phyloP scores from a whole-genome alignment of 2,797 vertebrate genomes.

The Smutsia gigantea region DNA sequence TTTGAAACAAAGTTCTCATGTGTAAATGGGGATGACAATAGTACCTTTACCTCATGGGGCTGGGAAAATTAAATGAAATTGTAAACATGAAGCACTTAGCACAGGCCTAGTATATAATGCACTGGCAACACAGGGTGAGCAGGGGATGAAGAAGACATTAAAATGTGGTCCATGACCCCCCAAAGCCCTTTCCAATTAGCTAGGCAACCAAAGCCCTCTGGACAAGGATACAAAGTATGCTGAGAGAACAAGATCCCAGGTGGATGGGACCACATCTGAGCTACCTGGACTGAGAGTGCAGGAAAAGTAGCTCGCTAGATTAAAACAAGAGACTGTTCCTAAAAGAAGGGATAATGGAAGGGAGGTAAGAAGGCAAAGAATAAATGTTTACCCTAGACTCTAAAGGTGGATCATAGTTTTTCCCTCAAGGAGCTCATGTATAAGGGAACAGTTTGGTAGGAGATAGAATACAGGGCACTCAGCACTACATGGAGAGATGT shows the following conservation, averaged over 20 bases:
- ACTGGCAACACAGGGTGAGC: neutral
- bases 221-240: neutral
- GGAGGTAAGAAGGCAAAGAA: neutral
- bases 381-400: neutral
- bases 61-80: neutral
- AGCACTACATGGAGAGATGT: neutral
- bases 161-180: neutral
- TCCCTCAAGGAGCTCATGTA: neutral
- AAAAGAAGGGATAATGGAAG: neutral
- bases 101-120: neutral
- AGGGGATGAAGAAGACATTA: neutral
- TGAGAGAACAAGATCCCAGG: neutral
- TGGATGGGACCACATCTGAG: neutral
- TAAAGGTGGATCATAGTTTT: neutral
- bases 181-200: neutral
- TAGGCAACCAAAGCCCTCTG: neutral
- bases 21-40: neutral
- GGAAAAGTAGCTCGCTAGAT: neutral
- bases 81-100: neutral
- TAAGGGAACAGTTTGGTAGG: neutral
- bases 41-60: neutral
- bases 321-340: neutral
- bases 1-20: neutral
- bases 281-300: neutral
- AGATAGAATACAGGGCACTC: neutral